Conservation (phyloP, 1,140 invertebrate species). For the Agrilus planipennis region DNA sequence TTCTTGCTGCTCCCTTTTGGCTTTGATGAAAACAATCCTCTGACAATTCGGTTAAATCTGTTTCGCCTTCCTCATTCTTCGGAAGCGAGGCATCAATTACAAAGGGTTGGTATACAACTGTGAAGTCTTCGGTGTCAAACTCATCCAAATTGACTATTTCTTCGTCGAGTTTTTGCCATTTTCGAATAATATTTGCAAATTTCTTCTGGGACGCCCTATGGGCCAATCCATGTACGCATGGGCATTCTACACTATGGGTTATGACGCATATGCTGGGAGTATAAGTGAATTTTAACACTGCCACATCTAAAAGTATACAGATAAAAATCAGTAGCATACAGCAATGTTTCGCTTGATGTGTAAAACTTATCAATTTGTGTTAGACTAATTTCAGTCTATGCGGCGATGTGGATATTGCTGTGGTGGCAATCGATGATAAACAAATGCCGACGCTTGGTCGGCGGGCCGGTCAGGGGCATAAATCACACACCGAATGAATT, state of each 20-base stretch:
- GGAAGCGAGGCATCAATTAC: constrained; percentile 33
- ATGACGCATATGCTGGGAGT: constrained; percentile 14
- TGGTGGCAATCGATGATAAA: no score
- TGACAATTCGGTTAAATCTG: constrained; percentile 48
- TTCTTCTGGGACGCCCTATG: constrained; percentile 15
- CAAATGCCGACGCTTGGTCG: no score
- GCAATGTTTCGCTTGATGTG: constrained; percentile 24
- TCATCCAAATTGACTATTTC: constrained; percentile 29
- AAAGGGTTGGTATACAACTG: constrained; percentile 48
- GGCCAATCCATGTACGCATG: constrained; percentile 24
- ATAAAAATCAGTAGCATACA: no score
- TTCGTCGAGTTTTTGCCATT: constrained; percentile 34
- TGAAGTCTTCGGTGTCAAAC: constrained; percentile 47
- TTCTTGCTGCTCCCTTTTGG: constrained; percentile 46
- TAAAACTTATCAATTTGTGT: constrained; percentile 26
- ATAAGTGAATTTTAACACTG: no score
- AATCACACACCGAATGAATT: no score
- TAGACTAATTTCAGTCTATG: constrained; percentile 6
- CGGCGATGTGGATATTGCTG: no score
- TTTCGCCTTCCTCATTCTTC: constrained; percentile 10
- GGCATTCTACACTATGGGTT: constrained; percentile 11
- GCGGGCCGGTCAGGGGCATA: no score
- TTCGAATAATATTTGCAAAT: constrained; percentile 30
- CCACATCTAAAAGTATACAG: no score
- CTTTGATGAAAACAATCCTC: constrained; percentile 63